Conservation (phyloP, 2,797 vertebrate genomes). For the Sebastes hubbsi region DNA sequence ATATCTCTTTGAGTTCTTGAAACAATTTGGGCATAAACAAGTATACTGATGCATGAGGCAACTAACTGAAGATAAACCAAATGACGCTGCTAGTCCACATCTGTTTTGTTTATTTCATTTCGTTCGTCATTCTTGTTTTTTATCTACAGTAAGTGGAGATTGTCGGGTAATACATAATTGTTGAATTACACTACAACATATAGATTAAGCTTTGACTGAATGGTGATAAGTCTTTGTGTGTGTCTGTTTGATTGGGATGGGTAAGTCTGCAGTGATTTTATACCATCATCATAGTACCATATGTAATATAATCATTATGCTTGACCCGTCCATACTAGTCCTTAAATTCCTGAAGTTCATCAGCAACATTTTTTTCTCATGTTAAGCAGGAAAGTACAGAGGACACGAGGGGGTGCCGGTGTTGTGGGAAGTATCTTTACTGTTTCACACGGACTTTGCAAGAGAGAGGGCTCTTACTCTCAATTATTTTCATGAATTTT, state of each 20-base stretch:
- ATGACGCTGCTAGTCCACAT: not conserved
- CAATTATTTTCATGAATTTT: slow-evolving; percentile 61
- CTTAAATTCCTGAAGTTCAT: not conserved
- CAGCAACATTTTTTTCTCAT: not conserved
- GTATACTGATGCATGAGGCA: slow-evolving; percentile 6
- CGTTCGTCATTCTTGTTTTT: not conserved
- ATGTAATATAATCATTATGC: not conserved
- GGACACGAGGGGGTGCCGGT: not conserved
- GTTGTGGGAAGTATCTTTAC: slow-evolving; percentile 23
- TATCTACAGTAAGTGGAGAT: not conserved
- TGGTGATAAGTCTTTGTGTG: not conserved
- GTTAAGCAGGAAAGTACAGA: not conserved
- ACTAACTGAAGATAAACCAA: not conserved
- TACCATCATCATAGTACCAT: not conserved
- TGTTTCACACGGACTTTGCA: slow-evolving; percentile 31
- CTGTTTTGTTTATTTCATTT: not conserved
- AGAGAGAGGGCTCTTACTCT: slow-evolving; percentile 25
- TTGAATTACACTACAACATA: not conserved
- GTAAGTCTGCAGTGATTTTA: not conserved
- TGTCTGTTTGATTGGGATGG: not conserved
- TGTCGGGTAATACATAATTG: not conserved
- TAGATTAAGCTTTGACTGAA: not conserved
- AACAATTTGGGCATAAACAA: slow-evolving; percentile 22
- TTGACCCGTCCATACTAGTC: not conserved
- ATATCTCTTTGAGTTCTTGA: slow-evolving; percentile 31